Conservation (phyloP, 2,888 invertebrate species). For the Geotrupes spiniger region DNA sequence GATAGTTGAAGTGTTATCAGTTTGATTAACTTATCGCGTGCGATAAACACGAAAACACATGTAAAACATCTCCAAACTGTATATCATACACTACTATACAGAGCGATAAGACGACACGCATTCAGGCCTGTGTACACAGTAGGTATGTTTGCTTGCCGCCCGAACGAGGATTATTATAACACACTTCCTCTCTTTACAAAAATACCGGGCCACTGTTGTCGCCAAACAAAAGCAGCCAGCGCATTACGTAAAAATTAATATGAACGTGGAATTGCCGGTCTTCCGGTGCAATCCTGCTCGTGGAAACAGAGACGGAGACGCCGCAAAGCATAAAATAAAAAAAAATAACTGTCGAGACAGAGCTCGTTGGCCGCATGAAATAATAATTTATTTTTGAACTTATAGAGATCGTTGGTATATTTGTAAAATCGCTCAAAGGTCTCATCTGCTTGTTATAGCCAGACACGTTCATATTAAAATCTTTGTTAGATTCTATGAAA, state of each 20-base stretch:
- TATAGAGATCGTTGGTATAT: constrained; percentile 15
- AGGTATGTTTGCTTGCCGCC: constrained; percentile 14
- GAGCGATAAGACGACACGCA: constrained; percentile 21
- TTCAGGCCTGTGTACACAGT: constrained; percentile 22
- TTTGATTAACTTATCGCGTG: constrained; percentile 46
- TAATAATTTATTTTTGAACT: constrained; percentile 20
- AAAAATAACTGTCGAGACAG: constrained; percentile 15
- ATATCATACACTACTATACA: constrained; percentile 20
- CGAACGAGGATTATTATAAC: constrained; percentile 21
- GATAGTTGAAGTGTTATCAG: constrained; percentile 36
- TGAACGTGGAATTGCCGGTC: constrained; percentile 14
- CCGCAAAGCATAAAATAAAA: constrained; percentile 17
- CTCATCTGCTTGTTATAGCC: not conserved
- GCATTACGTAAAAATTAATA: constrained; percentile 18
- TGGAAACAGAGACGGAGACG: constrained; percentile 10
- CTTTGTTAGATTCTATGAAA: too few relatives aligned
- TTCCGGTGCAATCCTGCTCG: constrained; percentile 18
- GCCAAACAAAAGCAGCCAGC: constrained; percentile 10
- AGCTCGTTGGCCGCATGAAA: constrained; percentile 13
- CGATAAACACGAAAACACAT: constrained; percentile 48
- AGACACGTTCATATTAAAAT: too few relatives aligned
- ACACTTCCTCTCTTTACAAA: constrained; percentile 20
- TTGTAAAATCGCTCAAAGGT: constrained; percentile 13
- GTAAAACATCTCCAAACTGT: constrained; percentile 41
- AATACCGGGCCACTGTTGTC: constrained; percentile 7